These are phyloP conservation scores for Chelonoidis abingdonii DNA, from an alignment of 2,113 vertebrate genomes.

Conservation along the genomic window DNA sequence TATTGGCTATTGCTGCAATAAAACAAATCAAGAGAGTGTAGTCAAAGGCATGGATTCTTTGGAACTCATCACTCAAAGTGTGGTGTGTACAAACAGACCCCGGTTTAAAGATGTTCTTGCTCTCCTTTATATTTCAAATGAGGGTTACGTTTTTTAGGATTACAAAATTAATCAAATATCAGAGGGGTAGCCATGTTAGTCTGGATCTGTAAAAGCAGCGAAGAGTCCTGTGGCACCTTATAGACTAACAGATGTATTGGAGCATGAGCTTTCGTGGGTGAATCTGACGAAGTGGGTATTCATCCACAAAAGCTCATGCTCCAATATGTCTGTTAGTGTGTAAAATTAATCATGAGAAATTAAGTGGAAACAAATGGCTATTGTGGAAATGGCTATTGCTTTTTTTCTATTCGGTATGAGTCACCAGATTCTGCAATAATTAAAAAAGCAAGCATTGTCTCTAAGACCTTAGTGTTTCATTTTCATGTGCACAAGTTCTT, in stretches of 20 bases:
- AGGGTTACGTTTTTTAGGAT: neutral
- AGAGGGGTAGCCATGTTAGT: no score
- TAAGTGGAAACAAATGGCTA: neutral
- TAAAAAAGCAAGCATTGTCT: neutral
- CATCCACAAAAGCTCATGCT: no score
- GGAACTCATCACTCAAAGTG: neutral
- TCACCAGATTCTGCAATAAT: neutral
- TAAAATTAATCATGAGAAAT: neutral
- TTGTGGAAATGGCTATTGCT: no score
- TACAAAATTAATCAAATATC: neutral
- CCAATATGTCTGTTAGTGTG: no score
- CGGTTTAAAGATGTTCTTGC: rapidly evolving
- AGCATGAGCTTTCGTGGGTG: no score
- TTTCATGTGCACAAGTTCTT: neutral
- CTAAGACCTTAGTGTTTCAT: neutral
- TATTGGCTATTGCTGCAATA: neutral
- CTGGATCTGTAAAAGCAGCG: no score
- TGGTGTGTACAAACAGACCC: no score
- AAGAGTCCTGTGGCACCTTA: no score
- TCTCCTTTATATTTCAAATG: neutral
- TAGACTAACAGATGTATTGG: no score
- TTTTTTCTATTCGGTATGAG: no score
- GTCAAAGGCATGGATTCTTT: neutral
- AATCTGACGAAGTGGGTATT: no score
- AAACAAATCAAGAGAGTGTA: neutral